phyloP scores from a whole-genome alignment of 64 coral and sea anemone genomes.

The Porites australiensis region DNA sequence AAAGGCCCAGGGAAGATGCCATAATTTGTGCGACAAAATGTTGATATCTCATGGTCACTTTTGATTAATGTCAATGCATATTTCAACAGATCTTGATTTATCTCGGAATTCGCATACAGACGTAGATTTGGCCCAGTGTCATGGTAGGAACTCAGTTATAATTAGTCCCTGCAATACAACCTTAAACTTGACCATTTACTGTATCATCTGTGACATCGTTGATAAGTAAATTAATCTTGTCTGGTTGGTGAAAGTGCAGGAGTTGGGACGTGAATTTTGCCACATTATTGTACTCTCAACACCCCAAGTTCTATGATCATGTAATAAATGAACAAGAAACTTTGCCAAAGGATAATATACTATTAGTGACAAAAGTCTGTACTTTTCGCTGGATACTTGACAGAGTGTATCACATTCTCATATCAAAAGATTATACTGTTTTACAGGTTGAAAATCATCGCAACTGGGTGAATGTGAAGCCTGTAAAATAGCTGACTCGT shows the following conservation, averaged over 20 bases:
- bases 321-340: not conserved
- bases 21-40: not conserved
- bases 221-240: not conserved
- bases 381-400: not conserved
- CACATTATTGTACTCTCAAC: too few relatives aligned
- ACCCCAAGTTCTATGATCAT: not conserved
- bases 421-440: conserved; percentile 6
- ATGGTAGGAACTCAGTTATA: not conserved
- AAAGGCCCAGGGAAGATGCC: not conserved
- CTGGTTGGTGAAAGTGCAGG: too few relatives aligned
- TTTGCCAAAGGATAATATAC: not conserved
- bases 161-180: conserved; percentile 7
- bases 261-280: too few relatives aligned
- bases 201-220: not conserved
- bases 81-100: conserved; percentile 3
- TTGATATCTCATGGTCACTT: too few relatives aligned
- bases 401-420: not conserved
- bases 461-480: not conserved
- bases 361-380: not conserved
- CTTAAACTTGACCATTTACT: not conserved
- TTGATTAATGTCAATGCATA: conserved; percentile 2
- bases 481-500: not conserved
- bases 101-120: not conserved
- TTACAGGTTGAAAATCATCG: not conserved
- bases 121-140: not conserved